Conservation (phyloP, 2,797 vertebrate species). For the Carapus acus region DNA sequence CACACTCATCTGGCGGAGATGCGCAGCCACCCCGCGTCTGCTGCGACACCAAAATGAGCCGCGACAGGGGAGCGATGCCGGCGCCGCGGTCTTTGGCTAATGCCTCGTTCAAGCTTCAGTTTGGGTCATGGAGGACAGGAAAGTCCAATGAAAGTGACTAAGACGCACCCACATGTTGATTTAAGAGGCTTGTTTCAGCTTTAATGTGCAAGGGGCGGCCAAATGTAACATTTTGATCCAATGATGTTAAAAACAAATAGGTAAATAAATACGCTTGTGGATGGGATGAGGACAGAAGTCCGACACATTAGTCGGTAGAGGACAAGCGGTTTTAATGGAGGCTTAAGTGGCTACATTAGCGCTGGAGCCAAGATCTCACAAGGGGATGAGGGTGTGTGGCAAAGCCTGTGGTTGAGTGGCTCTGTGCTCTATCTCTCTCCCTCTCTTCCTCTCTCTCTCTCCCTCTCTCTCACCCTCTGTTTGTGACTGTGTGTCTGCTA, state of each 20-base stretch:
- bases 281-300: slow-evolving; percentile 28
- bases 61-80: slow-evolving; percentile 5
- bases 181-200: slow-evolving; percentile 27
- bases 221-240: slow-evolving; percentile 32
- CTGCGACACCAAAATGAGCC: neutral
- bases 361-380: slow-evolving; percentile 14
- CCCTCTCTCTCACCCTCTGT: no score
- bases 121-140: slow-evolving; percentile 18
- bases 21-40: no score
- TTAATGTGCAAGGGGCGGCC: slow-evolving; percentile 17
- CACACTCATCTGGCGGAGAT: neutral
- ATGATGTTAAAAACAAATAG: slow-evolving; percentile 27
- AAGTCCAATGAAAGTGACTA: no score
- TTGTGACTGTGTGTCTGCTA: no score
- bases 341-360: slow-evolving; percentile 17
- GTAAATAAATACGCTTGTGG: no score
- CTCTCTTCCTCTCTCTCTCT: no score
- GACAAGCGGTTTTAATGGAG: slow-evolving; percentile 28
- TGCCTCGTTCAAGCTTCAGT: no score
- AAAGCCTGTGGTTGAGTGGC: no score
- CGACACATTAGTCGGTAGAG: slow-evolving; percentile 30
- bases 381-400: neutral
- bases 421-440: no score
- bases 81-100: no score
- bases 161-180: no score